Base-by-base conservation (phyloP, 2,113 vertebrate species). In the Anoplopoma fimbria region DNA sequence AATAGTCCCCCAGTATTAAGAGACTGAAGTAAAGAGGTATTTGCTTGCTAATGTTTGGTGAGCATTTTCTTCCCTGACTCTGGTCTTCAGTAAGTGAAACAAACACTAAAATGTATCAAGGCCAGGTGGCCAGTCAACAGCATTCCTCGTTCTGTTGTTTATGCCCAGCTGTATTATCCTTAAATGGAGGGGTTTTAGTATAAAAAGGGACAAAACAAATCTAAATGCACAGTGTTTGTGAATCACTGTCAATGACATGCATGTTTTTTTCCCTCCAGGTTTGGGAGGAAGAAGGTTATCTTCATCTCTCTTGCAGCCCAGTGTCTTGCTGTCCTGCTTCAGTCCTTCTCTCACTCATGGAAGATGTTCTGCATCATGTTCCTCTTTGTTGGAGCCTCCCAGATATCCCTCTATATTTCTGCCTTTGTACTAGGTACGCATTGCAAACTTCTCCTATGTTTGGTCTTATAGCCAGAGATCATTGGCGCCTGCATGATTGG, bases 391-490 rank as follows among this genome's bases (percentile, higher is more conserved):
- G 98, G 98, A 85, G 95, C 97, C 93, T 97, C 97, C 53, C 97
- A 99, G 92, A 97, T 99, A 51, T 98, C 98, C 42, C 93, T 99
- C 91, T 99, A 98, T 34, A 96, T 99, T 80, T 96, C 97, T 79
- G 97, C 97, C 0, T 99, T 98, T 95, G 97, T 99, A 70, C 95
- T 99, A 33, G 98, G 98, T 99, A 96, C 23, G 91, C 25, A 67
- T 7, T 23, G 21, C 27, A 7, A 65, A 63, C 40, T 27, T 63
- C n/a, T 25, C 23, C 15, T 75, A 1, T 31, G 6, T 49, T 64
- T 33, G 6, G 14, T 63, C 4, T n/a, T 6, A 4, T 36, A 34
- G 13, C 15, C 13, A 53, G 7, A 33, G 12, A 62, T 25, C 13
- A 1, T n/a, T 17, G 17, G 33, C 19, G 0, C 1, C 51, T 77